A percentile compares a stretch with the other conserved stretches of the same genome.
These are phyloP conservation scores for Drosophila nasuta DNA, from an alignment of 1,140 invertebrate genomes.

Conservation along the genomic window DNA sequence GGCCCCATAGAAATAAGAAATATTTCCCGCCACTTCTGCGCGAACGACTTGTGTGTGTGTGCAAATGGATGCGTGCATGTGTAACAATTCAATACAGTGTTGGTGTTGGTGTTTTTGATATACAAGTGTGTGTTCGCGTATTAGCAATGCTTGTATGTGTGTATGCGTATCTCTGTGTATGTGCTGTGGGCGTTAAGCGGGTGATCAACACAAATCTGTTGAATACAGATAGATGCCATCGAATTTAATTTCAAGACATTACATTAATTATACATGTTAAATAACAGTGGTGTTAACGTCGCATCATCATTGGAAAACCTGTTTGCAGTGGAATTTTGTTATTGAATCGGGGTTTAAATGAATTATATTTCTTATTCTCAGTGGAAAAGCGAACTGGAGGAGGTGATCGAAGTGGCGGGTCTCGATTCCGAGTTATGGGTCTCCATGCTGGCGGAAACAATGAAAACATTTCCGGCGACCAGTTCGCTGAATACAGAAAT, in stretches of 20 bases:
- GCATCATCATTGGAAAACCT: slow-evolving; percentile 11
- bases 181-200: slow-evolving; percentile 40
- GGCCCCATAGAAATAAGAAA: slow-evolving; percentile 38
- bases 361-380: slow-evolving; percentile 80
- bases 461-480: slow-evolving; percentile 95
- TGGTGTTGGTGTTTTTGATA: slow-evolving; percentile 1
- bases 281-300: slow-evolving; percentile 17
- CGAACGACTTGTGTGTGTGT: slow-evolving; percentile 45
- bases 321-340: slow-evolving; percentile 12
- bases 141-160: slow-evolving; percentile 5
- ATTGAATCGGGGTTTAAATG: background rate
- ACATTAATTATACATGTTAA: background rate
- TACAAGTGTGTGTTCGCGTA: slow-evolving; percentile 13
- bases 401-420: slow-evolving; percentile 96
- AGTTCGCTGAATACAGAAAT: slow-evolving; percentile 95
- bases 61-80: slow-evolving; percentile 7
- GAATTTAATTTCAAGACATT: slow-evolving; percentile 4
- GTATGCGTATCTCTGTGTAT: background rate
- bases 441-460: slow-evolving; percentile 97
- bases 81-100: background rate
- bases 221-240: slow-evolving; percentile 35
- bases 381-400: slow-evolving; percentile 97
- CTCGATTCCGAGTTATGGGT: slow-evolving; percentile 98
- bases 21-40: slow-evolving; percentile 76
- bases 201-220: slow-evolving; percentile 48